Base-by-base conservation (phyloP, 2,888 invertebrate genomes). In the Agrochola lota region DNA sequence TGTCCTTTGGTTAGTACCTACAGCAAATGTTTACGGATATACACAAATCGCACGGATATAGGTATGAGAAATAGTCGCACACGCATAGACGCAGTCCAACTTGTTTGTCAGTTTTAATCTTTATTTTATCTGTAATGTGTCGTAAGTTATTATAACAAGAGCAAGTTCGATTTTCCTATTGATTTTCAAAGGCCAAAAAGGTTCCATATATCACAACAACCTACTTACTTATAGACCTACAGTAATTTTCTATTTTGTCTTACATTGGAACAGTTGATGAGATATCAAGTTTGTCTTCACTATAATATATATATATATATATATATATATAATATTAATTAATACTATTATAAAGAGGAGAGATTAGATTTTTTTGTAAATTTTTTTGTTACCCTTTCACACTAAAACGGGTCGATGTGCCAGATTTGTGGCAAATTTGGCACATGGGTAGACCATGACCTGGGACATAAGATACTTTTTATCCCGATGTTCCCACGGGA, bases 11-110 rank as follows among this genome's bases (percentile, higher is more conserved):
- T 80, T 55, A 5, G 35, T 49, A 60, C 15, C 26, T 40, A 60
- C 17, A 49, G 12, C 6, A n/a, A n/a, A 57, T 70, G 60, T 82
- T 82, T 71, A 57, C 62, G 23, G 30, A 70, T 49, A n/a, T 30
- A 26, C 9, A 43, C 9, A 23, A 43, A 52, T 23, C 8, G 23
- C 23, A 52, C 3, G 3, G 52, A 23, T 52, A 23, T 46, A 11
- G 43, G 12, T 20, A 52, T 52, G 26, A 69, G 9, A 71, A 49
- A 35, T 57, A 35, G 8, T 52, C 49, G 26, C 46, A 20, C 17
- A 9, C 9, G 62, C 60, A 46, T 63, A 35, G 23, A 46, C 17
- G 43, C 35, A 81, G 46, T 64, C 15, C 7, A 23, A 46, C 35
- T 73, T 43, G 52, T 80, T 72, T 63, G 6, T n/a, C 30, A 17